Conservation (phyloP, 2,888 invertebrate genomes). For the Cantharis flavilabris region DNA sequence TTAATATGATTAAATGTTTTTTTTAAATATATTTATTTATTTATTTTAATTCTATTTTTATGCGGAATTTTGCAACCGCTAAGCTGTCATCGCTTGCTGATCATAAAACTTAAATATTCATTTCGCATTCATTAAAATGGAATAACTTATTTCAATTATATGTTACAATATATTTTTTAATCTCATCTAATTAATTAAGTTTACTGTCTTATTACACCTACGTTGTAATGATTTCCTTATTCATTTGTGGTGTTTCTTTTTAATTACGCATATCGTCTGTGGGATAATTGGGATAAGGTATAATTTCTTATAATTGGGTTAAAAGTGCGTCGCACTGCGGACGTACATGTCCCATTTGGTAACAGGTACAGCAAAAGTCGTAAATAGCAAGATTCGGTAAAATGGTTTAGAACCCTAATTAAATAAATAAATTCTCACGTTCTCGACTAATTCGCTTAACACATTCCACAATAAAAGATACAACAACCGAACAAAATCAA, state of each 20-base stretch:
- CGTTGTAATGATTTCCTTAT: neutral
- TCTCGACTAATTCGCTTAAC: neutral
- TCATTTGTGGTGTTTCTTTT: neutral
- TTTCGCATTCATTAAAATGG: neutral
- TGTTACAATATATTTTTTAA: neutral
- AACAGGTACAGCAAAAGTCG: neutral
- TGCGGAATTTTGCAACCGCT: neutral
- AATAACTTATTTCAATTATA: neutral
- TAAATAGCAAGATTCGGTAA: neutral
- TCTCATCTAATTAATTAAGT: neutral
- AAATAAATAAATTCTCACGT: conserved; percentile 12
- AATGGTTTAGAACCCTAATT: neutral
- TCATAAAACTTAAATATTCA: neutral
- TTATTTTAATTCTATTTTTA: neutral
- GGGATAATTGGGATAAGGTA: neutral
- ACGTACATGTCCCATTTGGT: neutral
- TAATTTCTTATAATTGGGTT: neutral
- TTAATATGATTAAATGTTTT: neutral
- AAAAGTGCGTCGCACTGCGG: neutral
- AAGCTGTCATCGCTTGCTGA: neutral
- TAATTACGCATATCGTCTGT: neutral
- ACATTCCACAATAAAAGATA: neutral
- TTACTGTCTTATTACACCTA: neutral
- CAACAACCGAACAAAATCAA: conserved; percentile 19
- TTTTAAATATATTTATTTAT: neutral